Conservation (phyloP, 2,113 vertebrate species). For the Glaucomys volans region DNA sequence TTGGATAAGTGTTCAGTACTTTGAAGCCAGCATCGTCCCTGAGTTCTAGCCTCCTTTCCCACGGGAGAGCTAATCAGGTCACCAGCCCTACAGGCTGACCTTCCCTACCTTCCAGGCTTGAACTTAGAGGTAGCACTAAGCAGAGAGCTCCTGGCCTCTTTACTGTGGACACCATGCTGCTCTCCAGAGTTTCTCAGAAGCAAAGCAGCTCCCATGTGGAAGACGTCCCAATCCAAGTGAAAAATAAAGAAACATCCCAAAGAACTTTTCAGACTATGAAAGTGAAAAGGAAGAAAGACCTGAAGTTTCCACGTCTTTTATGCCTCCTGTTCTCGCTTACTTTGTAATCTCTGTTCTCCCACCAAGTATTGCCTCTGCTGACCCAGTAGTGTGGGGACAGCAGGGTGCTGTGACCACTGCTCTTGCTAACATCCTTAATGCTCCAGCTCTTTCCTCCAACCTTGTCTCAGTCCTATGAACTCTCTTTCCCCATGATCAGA, state of each 20-base stretch:
- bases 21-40: background rate
- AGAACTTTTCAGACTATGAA: background rate
- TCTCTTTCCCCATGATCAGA: background rate
- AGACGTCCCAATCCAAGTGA: background rate
- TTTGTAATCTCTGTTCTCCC: background rate
- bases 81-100: background rate
- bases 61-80: background rate
- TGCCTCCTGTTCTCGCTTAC: too few relatives aligned
- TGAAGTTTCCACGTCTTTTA: background rate
- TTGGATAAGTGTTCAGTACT: background rate
- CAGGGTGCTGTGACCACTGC: background rate
- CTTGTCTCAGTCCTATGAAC: too few relatives aligned
- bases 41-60: background rate
- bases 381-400: accelerated
- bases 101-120: background rate
- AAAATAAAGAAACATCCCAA: background rate
- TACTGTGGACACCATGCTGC: background rate
- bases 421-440: background rate
- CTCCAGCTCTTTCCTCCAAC: background rate
- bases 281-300: background rate
- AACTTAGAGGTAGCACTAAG: background rate
- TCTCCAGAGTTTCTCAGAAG: background rate
- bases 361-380: background rate
- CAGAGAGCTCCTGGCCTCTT: background rate
- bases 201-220: background rate